Evolutionary conservation across 2,797 vertebrate genomes (phyloP), one percentile per base, ranked within the genome.

Genomic region (Phoeniculus purpureus): DNA sequence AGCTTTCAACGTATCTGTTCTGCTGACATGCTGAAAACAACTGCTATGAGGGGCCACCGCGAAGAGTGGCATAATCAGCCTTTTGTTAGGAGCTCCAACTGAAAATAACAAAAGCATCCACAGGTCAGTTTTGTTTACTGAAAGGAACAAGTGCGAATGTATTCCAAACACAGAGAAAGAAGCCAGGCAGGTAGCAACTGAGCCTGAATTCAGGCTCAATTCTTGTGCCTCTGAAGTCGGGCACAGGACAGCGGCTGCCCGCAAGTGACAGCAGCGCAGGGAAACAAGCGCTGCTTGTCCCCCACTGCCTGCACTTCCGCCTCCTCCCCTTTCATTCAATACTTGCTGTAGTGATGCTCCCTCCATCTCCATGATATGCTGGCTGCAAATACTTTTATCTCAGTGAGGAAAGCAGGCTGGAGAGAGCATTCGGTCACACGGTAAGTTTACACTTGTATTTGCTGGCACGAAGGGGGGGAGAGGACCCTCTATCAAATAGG

Each of bases 301-400:
- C 10, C 40, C 1, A 2, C 80, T 20, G 86, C 4, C 12, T 26
- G 59, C 79, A 78, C 77, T 92, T 93, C 93, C 62, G 66, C 64
- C 91, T 83, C 89, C 92, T 94, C 80, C 86, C 82, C 77, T 79
- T 45, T 59, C 89, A 93, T 82, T 80, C 92, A 85, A 13, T 5
- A 34, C 81, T 88, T 32, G 1, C 48, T 3, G 76, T 7, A 6
- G 72, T 0, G 85, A 85, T 82, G 94, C 91, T 93, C 74, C 72
- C 78, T 77, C 83, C 88, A 26, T 9, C 81, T 31, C 6, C 81
- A 22, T 1, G 62, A 23, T 78, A 56, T 3, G 81, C 67, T 72
- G 83, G 2, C 2, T 20, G 45, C 47, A 31, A 37, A 37, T 1
- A 80, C 83, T 71, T 34, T 10, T 15, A 11, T 62, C 56, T 27